phyloP scores from a whole-genome alignment of 2,888 invertebrate genomes.

The Ormyrus nitidulus region DNA sequence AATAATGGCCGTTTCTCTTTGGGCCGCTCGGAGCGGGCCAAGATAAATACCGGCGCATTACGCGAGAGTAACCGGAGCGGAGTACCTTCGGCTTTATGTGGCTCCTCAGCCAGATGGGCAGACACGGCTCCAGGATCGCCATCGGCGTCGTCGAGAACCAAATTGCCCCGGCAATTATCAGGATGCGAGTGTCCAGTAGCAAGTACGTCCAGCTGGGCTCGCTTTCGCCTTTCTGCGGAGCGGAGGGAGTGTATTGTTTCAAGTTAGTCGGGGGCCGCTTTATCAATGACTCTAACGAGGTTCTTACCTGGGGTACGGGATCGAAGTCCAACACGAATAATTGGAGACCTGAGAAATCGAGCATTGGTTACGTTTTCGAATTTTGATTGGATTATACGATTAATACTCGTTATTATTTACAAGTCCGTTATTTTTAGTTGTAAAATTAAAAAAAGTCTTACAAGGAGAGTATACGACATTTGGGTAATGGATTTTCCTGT shows the following conservation, averaged over 20 bases:
- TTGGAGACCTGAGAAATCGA: conserved; percentile 64
- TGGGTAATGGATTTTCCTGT: no score
- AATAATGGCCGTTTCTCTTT: background rate
- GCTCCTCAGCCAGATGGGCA: conserved; percentile 88
- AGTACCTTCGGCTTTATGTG: conserved; percentile 80
- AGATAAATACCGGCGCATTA: no score
- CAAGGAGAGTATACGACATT: no score
- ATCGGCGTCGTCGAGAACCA: conserved; percentile 88
- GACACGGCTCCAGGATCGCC: conserved; percentile 88
- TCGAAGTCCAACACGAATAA: conserved; percentile 69
- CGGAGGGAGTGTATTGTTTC: no score
- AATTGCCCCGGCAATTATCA: conserved; percentile 82
- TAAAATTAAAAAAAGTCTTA: no score
- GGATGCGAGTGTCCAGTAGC: conserved; percentile 80
- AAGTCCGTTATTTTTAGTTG: no score
- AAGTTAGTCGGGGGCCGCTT: background rate
- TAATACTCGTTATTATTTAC: no score
- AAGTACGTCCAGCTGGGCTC: conserved; percentile 78
- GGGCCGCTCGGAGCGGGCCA: no score
- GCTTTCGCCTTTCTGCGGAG: conserved; percentile 32
- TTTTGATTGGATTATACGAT: no score
- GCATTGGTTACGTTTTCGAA: no score
- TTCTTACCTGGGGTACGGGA: conserved; percentile 61
- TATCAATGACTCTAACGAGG: background rate
- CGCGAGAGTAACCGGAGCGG: background rate